Percentiles rank a stretch among this genome's conserved stretches.
phyloP scores from a whole-genome alignment of 2,113 vertebrate genomes.

The Scolopax mira region DNA sequence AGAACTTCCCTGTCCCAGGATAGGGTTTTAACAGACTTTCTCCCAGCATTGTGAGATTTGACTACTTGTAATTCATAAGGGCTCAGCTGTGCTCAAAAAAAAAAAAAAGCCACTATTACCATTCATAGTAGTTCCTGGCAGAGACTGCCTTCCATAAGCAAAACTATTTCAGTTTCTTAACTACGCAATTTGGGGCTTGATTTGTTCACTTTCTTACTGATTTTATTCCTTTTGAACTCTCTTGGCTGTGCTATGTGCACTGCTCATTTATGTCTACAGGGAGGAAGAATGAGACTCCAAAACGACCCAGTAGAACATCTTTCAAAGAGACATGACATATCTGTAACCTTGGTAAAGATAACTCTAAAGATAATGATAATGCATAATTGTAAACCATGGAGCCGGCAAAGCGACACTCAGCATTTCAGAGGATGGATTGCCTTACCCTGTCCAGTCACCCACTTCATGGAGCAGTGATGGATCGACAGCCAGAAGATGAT shows the following conservation, averaged over 20 bases:
- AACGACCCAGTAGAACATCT: not conserved
- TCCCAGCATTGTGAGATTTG: not conserved
- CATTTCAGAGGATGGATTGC: conserved; percentile 31
- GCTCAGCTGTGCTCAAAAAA: not conserved
- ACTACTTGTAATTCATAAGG: not conserved
- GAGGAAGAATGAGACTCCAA: not conserved
- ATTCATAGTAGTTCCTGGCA: not conserved
- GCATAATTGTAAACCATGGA: conserved; percentile 9
- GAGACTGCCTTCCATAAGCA: not conserved
- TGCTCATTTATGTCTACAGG: not conserved
- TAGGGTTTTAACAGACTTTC: not conserved
- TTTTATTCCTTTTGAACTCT: not conserved
- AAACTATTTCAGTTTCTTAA: not conserved
- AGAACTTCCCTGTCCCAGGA: conserved; percentile 2
- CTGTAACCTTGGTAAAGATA: conserved; percentile 25
- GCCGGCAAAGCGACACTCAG: not conserved
- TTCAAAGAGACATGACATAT: not conserved
- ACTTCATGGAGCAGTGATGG: conserved; percentile 15
- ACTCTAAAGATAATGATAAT: not conserved
- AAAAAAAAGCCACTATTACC: not conserved
- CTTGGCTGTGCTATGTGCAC: not conserved
- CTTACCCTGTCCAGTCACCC: conserved; percentile 5
- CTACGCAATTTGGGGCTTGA: not conserved
- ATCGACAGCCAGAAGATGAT: not conserved
- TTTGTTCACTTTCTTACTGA: not conserved